Conservation (phyloP, 2,797 vertebrate genomes). For the Pseudotriccus pelzelni region DNA sequence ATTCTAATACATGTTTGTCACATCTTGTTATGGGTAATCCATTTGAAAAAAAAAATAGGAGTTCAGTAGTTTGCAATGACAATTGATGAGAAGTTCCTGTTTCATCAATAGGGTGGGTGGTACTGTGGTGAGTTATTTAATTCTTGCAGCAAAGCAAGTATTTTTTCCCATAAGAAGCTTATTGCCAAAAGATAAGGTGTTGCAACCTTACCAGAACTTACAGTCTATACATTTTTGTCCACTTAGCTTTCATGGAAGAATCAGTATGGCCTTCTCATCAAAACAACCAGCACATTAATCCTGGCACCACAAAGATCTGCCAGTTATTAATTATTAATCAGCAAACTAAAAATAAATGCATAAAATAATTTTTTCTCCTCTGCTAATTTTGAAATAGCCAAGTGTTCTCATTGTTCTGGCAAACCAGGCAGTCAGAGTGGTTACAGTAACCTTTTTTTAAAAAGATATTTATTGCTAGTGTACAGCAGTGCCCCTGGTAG, state of each 20-base stretch:
- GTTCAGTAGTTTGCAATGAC: neutral
- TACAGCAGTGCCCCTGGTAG: neutral
- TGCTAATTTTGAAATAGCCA: neutral
- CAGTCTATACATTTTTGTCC: neutral
- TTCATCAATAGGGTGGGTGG: neutral
- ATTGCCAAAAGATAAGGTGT: neutral
- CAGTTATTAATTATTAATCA: constrained; percentile 12
- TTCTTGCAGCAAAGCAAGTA: neutral
- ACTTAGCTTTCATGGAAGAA: neutral
- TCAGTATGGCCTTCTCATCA: neutral
- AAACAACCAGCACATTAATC: neutral
- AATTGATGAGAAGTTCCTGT: neutral
- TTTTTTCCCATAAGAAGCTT: neutral
- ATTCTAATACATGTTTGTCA: neutral
- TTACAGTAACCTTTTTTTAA: neutral
- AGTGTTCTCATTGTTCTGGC: neutral
- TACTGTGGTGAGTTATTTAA: neutral
- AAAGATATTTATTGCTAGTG: neutral
- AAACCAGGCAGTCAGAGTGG: neutral
- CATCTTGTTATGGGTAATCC: neutral
- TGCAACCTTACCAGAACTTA: neutral
- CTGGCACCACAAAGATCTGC: neutral
- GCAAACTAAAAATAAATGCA: neutral
- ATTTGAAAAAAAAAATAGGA: neutral
- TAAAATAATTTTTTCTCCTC: neutral